Percentiles rank a stretch among this genome's conserved stretches.
Evolutionary conservation across 2,113 vertebrate species (phyloP).

Genomic region (Anthoscopus minutus): DNA sequence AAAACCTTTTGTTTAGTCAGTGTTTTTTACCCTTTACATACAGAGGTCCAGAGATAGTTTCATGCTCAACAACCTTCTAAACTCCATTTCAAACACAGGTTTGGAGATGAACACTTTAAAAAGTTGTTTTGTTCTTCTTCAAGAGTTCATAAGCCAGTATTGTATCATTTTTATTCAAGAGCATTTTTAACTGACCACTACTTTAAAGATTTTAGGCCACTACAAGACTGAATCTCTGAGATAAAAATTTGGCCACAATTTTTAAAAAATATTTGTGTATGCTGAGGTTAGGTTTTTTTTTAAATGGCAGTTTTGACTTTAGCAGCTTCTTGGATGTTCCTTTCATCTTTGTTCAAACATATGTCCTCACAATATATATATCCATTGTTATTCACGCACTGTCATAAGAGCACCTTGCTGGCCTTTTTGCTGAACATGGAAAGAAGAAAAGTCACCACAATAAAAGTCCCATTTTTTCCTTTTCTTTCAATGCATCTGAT

Average conservation of each 20-base stretch:
- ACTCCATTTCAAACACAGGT: neutral
- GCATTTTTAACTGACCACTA: neutral
- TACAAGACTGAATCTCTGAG: neutral
- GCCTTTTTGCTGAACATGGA: neutral
- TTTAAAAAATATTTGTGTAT: fast-evolving
- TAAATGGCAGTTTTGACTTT: neutral
- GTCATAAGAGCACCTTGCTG: neutral
- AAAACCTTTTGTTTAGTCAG: neutral
- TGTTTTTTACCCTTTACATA: neutral
- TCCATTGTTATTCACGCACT: neutral
- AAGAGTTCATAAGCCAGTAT: neutral
- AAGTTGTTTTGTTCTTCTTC: neutral
- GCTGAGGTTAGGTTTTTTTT: neutral
- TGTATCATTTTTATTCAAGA: neutral
- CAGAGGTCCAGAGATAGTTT: neutral
- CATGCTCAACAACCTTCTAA: neutral
- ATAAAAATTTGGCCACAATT: neutral
- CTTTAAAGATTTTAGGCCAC: neutral
- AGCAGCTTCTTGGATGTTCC: neutral
- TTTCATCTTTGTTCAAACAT: neutral
- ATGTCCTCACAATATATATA: neutral
- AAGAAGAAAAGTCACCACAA: neutral
- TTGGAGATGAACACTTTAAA: neutral
- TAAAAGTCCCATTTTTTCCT: neutral
- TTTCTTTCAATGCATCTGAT: neutral